These are phyloP conservation scores for Rhynchomys soricoides DNA, from an alignment of 2,113 vertebrate species.

Conservation along the genomic window DNA sequence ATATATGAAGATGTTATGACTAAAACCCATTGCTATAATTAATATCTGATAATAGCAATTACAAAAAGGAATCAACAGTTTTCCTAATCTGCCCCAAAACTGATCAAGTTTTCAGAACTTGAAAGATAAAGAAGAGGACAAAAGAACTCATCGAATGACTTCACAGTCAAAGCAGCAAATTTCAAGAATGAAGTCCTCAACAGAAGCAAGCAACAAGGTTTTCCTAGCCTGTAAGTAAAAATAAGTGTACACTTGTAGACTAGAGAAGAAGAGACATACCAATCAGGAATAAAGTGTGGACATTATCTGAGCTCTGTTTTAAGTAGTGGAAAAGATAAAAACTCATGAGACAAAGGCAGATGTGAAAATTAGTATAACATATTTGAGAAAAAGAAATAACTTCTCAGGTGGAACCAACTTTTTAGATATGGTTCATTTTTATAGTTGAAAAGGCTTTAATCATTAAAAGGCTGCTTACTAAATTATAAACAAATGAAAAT, in stretches of 20 bases:
- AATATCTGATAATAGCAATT: background rate
- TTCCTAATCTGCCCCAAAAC: background rate
- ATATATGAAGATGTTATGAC: background rate
- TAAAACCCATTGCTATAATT: background rate
- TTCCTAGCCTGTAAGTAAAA: conserved; percentile 9
- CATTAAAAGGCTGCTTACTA: background rate
- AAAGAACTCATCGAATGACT: background rate
- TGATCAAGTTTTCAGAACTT: background rate
- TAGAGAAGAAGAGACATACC: background rate
- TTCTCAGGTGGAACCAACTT: background rate
- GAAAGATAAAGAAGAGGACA: background rate
- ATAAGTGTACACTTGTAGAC: background rate
- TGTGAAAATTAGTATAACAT: background rate
- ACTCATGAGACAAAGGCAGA: background rate
- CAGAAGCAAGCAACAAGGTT: background rate
- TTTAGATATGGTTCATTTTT: conserved; percentile 33
- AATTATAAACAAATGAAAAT: conserved; percentile 45
- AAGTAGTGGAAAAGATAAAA: conserved; percentile 30
- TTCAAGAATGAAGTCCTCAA: background rate
- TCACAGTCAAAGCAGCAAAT: background rate
- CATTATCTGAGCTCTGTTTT: background rate
- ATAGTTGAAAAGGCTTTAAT: background rate
- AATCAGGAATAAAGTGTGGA: background rate
- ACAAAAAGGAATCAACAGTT: background rate
- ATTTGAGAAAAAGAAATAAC: background rate